Conservation (phyloP, 2,797 vertebrate species). For the Brotula barbata region DNA sequence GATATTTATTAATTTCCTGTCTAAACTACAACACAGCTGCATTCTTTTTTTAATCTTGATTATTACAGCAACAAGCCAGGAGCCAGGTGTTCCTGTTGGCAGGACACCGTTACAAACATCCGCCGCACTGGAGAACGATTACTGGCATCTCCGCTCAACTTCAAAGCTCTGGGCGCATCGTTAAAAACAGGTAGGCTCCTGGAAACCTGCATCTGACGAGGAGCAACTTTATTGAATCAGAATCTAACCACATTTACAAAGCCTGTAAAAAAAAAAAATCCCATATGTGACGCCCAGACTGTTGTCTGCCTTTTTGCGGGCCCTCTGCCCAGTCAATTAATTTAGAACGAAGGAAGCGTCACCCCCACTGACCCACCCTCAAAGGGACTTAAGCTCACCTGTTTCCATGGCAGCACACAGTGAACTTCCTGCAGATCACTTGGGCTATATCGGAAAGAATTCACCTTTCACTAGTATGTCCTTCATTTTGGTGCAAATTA, state of each 20-base stretch:
- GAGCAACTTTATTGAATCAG: conserved; percentile 20
- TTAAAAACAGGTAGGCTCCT: conserved; percentile 51
- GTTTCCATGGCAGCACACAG: conserved; percentile 52
- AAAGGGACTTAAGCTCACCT: conserved; percentile 20
- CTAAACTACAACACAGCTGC: conserved; percentile 62
- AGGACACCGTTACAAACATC: conserved; percentile 51
- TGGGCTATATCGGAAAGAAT: conserved; percentile 2
- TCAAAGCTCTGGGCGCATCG: conserved; percentile 50
- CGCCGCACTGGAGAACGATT: conserved; percentile 55
- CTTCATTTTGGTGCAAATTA: conserved; percentile 2
- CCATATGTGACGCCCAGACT: conserved; percentile 2
- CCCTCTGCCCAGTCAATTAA: conserved; percentile 36
- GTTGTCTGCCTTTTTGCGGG: conserved; percentile 17
- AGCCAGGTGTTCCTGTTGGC: conserved; percentile 70
- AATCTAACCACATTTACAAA: neutral
- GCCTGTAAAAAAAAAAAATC: neutral
- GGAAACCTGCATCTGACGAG: conserved; percentile 30
- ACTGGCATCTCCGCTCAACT: conserved; percentile 58
- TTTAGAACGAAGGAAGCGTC: conserved; percentile 31
- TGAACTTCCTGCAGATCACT: conserved; percentile 24
- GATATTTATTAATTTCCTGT: conserved; percentile 63
- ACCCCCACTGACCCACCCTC: conserved; percentile 11
- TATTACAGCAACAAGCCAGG: conserved; percentile 60
- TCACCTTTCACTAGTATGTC: conserved; percentile 6
- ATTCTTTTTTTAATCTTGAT: conserved; percentile 24